Evolutionary conservation across 2,797 vertebrate genomes (phyloP), one percentile per base, ranked within the genome.

Genomic region (Acrossocheilus wenchowensis): DNA sequence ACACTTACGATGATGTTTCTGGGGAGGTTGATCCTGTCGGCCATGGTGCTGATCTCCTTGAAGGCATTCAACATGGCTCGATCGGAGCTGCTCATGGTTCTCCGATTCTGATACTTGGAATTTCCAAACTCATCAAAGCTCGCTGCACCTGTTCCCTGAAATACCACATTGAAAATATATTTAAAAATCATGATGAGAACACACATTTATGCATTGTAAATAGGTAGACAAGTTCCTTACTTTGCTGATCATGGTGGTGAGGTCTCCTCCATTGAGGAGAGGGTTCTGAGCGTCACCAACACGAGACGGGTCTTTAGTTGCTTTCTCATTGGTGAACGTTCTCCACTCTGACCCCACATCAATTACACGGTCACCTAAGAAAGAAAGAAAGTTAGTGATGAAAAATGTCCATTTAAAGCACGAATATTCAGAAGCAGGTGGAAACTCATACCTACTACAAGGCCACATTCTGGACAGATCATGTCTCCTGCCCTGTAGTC

Each of bases 61-160:
- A 99, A 99, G 74, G 98, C 98, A 4, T 99, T 99, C 92, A 99
- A 97, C 98, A 99, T 99, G 9, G 98, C 98, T 62, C 98, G 95
- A 93, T 99, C 98, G 0, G 97, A 99, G 91, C 97, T 99, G 94
- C 97, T 99, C 98, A 99, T 99, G 57, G 98, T 99, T 90, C 98
- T 95, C 14, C 98, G 96, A 92, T 99, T 99, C 87, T 99, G 98
- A 91, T 99, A 99, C 92, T 99, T 99, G 0, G 97, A 97, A 94
- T 99, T 99, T 43, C 98, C 98, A 72, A 99, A 99, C 92, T 99
- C 98, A 72, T 99, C 98, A 91, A 99, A 99, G 92, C 98, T 99
- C 45, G 98, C 98, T 12, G 98, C 96, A 52, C 98, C 98, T 9
- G 98, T 99, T 84, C 98, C 98, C 98, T 99, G 92, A 17, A 64